Evolutionary conservation across 2,888 invertebrate species (phyloP), one percentile per base, ranked within the genome.

Genomic region (Euspilapteryx auroguttella): DNA sequence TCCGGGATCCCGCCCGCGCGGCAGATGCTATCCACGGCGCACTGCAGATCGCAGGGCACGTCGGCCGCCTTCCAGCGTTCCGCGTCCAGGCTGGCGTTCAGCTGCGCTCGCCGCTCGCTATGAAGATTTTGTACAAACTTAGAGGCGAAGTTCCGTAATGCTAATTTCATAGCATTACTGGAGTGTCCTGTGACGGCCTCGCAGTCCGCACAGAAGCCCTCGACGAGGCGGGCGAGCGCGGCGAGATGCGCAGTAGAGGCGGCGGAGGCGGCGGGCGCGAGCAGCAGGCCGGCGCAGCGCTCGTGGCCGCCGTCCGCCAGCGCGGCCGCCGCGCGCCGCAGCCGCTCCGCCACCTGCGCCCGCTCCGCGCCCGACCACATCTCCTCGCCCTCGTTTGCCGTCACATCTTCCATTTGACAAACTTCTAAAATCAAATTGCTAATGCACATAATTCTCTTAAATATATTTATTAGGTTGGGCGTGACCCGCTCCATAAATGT

Each of bases 61-160:
- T 95, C 94, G 3, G 94, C 90, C 42, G 88, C 85, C 49, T 90
- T 93, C 98, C 98, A 98, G 34, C 90, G 78, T 61, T 98, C 98
- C 36, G 85, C 84, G 53, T 96, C 96, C 24, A 98, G 73, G 21
- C 94, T 80, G 34, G 89, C 61, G 23, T 87, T 87, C 29, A 98
- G 68, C 59, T 94, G 94, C 28, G 82, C 83, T 59, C 92, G 90
- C 25, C 92, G 80, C 47, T 94, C 93, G 22, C 85, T 80, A 61
- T 98, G 97, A 57, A 98, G 93, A 46, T 87, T 85, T 49, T 89
- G 88, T 28, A 95, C 89, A 65, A 94, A 96, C 49, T 89, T 88
- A 50, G 87, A 89, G 0, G 94, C 92, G 81, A 94, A 87, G 34
- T 86, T 86, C 59, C 91, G 89, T 34, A 94, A 81, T 29, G 92